phyloP scores from a whole-genome alignment of 2,888 invertebrate species.

The Seladonia tumulorum region DNA sequence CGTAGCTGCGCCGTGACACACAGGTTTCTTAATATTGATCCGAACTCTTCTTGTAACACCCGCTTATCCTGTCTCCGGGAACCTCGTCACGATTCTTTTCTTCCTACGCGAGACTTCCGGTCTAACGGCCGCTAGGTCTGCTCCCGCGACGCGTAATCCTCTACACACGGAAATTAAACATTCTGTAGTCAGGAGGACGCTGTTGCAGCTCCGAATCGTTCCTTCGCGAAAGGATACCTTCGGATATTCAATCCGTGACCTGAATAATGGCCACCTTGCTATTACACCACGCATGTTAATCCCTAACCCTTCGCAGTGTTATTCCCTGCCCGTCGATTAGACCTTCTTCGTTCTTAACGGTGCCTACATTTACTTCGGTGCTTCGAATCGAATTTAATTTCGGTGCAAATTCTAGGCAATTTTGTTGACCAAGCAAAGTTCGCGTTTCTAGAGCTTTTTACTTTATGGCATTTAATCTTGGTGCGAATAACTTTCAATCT shows the following conservation, averaged over 20 bases:
- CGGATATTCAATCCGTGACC: background rate
- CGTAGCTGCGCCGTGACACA: slow-evolving; percentile 61
- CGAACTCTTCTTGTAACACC: slow-evolving; percentile 49
- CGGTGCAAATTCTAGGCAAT: no score
- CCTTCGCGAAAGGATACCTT: background rate
- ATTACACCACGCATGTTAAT: background rate
- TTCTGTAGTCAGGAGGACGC: background rate
- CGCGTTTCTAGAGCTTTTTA: no score
- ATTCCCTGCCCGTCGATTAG: background rate
- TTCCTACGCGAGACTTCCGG: background rate
- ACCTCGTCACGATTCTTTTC: slow-evolving; percentile 14
- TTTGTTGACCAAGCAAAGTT: no score
- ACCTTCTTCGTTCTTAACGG: background rate
- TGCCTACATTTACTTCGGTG: background rate
- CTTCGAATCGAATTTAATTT: no score
- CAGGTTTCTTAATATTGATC: slow-evolving; percentile 65
- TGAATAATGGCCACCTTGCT: background rate
- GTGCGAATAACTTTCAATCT: background rate
- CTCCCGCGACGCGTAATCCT: background rate
- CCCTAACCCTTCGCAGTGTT: background rate
- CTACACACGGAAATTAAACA: slow-evolving; percentile 1
- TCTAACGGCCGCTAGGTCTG: background rate
- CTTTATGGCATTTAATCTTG: no score
- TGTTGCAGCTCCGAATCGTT: background rate
- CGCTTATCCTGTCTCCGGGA: slow-evolving; percentile 38